phyloP scores from a whole-genome alignment of 1,140 invertebrate species.

The Vanessa atalanta region DNA sequence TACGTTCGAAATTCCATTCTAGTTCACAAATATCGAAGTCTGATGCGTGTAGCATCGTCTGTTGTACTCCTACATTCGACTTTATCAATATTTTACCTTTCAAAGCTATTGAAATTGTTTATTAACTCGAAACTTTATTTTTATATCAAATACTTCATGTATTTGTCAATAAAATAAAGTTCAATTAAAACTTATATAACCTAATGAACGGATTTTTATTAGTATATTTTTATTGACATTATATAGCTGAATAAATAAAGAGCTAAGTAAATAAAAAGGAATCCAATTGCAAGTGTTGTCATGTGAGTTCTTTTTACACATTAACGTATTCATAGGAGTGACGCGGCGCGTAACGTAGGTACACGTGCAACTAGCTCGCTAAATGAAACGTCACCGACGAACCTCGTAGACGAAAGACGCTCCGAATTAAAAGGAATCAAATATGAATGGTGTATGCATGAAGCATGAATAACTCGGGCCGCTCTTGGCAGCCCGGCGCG shows the following conservation, averaged over 20 bases:
- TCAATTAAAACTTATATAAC: too few relatives aligned
- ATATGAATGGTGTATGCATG: conserved; percentile 77
- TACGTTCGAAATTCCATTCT: not conserved
- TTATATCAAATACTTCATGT: too few relatives aligned
- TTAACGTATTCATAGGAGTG: conserved; percentile 47
- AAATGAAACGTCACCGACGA: conserved; percentile 60
- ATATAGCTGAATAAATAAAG: not conserved
- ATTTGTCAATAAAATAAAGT: too few relatives aligned
- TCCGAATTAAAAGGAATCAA: conserved; percentile 79
- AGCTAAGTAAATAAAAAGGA: not conserved
- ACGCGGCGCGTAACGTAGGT: conserved; percentile 26
- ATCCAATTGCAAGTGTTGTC: conserved; percentile 19
- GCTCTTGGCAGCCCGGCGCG: conserved; percentile 67
- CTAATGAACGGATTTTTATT: not conserved
- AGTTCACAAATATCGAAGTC: too few relatives aligned
- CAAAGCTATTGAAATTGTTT: too few relatives aligned
- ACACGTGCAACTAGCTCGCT: conserved; percentile 42
- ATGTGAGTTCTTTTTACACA: conserved; percentile 21
- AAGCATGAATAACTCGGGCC: conserved; percentile 70
- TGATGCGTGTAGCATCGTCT: too few relatives aligned
- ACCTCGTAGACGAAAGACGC: conserved; percentile 68
- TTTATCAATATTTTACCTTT: too few relatives aligned
- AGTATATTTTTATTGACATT: too few relatives aligned
- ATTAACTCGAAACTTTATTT: too few relatives aligned
- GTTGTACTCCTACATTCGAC: too few relatives aligned